These are phyloP conservation scores for Drymonia ruficornis DNA, from an alignment of 2,888 invertebrate genomes.

Conservation along the genomic window DNA sequence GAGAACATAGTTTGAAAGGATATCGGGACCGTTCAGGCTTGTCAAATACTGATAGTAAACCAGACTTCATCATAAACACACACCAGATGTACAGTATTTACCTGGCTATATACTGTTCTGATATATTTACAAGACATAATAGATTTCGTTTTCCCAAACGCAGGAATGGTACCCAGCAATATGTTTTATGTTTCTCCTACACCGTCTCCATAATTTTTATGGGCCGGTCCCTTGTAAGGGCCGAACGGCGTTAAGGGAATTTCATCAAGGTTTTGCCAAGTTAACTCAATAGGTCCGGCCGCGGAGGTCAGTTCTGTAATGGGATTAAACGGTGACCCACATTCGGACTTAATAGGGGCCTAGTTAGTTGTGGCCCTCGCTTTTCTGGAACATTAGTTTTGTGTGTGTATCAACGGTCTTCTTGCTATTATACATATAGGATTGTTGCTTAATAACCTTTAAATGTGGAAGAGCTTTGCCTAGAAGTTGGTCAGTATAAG, in stretches of 20 bases:
- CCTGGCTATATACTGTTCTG: background rate
- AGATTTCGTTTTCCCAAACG: background rate
- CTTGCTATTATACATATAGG: background rate
- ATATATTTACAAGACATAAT: background rate
- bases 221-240: constrained; percentile 14
- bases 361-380: constrained; percentile 30
- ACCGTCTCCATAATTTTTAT: constrained; percentile 30
- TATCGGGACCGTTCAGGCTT: background rate
- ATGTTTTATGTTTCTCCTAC: constrained; percentile 2
- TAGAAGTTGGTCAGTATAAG: too few relatives aligned
- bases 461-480: too few relatives aligned
- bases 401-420: background rate
- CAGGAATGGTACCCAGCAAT: background rate
- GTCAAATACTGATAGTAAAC: background rate
- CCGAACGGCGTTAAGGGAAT: constrained; percentile 24
- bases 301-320: constrained; percentile 48
- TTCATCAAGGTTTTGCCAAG: constrained; percentile 43
- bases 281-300: constrained; percentile 42
- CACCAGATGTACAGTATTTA: background rate
- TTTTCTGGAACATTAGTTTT: constrained; percentile 24
- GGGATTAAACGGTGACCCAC: constrained; percentile 60
- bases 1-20: background rate
- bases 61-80: background rate
- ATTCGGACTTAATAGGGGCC: constrained; percentile 44
- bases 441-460: background rate